Percentiles rank a stretch among this genome's conserved stretches.
Conservation (phyloP, 2,113 vertebrate species). For the pig (Sus scrofa) region DNA sequence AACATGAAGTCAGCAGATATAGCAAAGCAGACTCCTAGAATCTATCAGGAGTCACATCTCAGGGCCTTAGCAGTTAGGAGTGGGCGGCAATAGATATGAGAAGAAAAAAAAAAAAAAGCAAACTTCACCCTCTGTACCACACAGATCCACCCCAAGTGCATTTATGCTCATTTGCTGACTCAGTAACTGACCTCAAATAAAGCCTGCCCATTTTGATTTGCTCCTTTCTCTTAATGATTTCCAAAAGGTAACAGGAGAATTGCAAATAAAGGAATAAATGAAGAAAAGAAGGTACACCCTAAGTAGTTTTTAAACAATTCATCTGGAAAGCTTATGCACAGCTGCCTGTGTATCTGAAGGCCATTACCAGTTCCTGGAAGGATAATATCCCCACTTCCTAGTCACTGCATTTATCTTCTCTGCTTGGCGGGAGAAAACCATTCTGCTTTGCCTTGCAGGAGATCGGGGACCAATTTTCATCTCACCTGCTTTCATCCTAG, state of each 20-base stretch:
- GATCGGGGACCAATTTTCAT: slow-evolving; percentile 75
- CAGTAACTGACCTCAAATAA: neutral
- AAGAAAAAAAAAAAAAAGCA: neutral
- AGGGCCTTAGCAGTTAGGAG: neutral
- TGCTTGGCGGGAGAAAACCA: slow-evolving; percentile 73
- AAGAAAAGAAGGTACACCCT: slow-evolving; percentile 58
- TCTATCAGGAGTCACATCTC: neutral
- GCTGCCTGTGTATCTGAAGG: slow-evolving; percentile 48
- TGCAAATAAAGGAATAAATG: slow-evolving; percentile 72
- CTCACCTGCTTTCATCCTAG: slow-evolving; percentile 64
- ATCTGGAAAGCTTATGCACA: slow-evolving; percentile 70
- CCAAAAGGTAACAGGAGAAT: slow-evolving; percentile 66
- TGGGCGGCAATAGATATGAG: neutral
- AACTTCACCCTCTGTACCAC: neutral
- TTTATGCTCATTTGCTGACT: slow-evolving; percentile 53
- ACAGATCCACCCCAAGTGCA: neutral
- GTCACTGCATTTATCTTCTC: slow-evolving; percentile 75
- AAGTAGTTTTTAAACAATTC: slow-evolving; percentile 80
- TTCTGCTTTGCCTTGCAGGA: slow-evolving; percentile 73
- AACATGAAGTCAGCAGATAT: neutral
- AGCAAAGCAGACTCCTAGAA: neutral
- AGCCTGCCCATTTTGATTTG: slow-evolving; percentile 56
- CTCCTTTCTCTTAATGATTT: slow-evolving; percentile 65
- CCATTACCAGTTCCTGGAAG: slow-evolving; percentile 76
- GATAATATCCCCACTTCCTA: slow-evolving; percentile 71